Evolutionary conservation across 1,140 invertebrate species (phyloP).

Genomic region (Ceratitis capitata): DNA sequence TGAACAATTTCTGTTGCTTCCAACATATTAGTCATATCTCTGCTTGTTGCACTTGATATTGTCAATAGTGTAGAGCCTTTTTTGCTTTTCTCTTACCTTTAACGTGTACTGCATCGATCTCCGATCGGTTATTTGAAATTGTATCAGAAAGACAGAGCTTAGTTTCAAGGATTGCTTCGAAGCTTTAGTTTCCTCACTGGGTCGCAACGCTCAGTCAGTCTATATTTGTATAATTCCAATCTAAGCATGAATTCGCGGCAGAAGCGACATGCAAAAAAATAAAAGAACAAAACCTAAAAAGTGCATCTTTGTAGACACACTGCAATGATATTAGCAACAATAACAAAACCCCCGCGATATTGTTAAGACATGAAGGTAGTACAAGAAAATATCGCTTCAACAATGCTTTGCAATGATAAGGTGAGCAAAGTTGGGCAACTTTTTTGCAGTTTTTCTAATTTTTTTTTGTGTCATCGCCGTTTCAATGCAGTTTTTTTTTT

Average conservation of each 20-base stretch:
- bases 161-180: too few relatives aligned
- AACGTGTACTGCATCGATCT: too few relatives aligned
- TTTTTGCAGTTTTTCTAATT: not conserved
- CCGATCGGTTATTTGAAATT: too few relatives aligned
- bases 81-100: too few relatives aligned
- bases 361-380: not conserved
- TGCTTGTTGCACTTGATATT: too few relatives aligned
- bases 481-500: not conserved
- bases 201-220: too few relatives aligned
- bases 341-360: not conserved
- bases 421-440: slow-evolving; percentile 33
- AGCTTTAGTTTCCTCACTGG: too few relatives aligned
- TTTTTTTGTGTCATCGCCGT: not conserved
- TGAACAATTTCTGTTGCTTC: too few relatives aligned
- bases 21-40: too few relatives aligned
- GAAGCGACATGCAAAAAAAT: not conserved
- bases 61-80: too few relatives aligned
- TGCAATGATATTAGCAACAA: not conserved
- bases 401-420: slow-evolving; percentile 29
- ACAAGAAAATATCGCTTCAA: not conserved
- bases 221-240: too few relatives aligned
- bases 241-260: not conserved
- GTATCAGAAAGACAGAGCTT: too few relatives aligned
- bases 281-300: not conserved
- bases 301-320: not conserved